phyloP scores from a whole-genome alignment of 2,797 vertebrate genomes.

The Pseudochromis fuscus region DNA sequence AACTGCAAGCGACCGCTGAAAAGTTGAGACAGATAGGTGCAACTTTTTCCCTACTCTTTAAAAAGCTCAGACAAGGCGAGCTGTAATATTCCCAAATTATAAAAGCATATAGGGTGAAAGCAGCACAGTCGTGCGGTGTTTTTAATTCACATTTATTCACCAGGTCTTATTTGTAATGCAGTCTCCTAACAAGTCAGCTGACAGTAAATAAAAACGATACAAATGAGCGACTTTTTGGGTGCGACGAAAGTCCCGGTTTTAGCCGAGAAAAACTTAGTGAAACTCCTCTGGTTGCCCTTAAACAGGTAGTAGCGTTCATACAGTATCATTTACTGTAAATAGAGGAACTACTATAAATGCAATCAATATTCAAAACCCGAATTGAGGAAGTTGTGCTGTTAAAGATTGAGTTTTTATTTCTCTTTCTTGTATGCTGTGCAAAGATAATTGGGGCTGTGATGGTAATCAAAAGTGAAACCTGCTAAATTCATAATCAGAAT shows the following conservation, averaged over 20 bases:
- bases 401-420: constrained; percentile 14
- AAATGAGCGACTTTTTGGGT: constrained; percentile 29
- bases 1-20: neutral
- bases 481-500: constrained; percentile 2
- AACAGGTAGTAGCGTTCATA: constrained; percentile 63
- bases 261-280: constrained; percentile 62
- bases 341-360: constrained; percentile 68
- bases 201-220: constrained; percentile 20
- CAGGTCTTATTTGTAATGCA: neutral
- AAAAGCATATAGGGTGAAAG: neutral
- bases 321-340: constrained; percentile 66
- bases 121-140: neutral
- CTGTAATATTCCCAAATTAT: neutral
- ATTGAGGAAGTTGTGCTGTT: constrained; percentile 73
- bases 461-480: constrained; percentile 1
- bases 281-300: constrained; percentile 45
- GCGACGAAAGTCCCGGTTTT: constrained; percentile 37
- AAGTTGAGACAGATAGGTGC: constrained; percentile 50
- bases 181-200: neutral
- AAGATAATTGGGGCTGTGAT: neutral
- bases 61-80: constrained; percentile 7
- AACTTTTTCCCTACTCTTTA: constrained; percentile 50
- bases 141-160: constrained; percentile 7
- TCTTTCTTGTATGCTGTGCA: neutral
- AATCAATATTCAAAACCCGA: constrained; percentile 55